phyloP scores from a whole-genome alignment of 2,797 vertebrate species.

The Myotis findleyi region DNA sequence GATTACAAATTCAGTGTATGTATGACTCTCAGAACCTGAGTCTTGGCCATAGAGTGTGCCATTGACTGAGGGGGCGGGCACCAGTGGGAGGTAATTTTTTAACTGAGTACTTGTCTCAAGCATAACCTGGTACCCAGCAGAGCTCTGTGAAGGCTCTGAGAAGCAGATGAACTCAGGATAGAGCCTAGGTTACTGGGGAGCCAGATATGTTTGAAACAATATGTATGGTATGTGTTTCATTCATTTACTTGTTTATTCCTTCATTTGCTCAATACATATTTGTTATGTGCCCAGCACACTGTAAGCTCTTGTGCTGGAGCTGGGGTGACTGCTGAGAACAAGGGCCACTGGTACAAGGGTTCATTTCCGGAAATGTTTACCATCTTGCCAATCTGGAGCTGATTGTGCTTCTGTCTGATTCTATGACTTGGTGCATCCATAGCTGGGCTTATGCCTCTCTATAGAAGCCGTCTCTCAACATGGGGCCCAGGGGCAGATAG shows the following conservation, averaged over 20 bases:
- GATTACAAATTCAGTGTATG: constrained; percentile 82
- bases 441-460: background rate
- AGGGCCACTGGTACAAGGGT: background rate
- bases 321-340: background rate
- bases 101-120: background rate
- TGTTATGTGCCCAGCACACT: background rate
- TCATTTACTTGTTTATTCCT: background rate
- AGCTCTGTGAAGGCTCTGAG: background rate
- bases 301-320: too few relatives aligned
- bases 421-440: background rate
- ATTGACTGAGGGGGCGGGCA: constrained; percentile 27
- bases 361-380: background rate
- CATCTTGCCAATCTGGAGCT: background rate
- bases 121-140: background rate
- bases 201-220: background rate
- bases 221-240: background rate
- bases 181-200: background rate
- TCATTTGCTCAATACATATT: background rate
- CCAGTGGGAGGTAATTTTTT: background rate
- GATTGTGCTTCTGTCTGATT: background rate
- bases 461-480: background rate
- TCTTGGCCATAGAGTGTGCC: constrained; percentile 66
- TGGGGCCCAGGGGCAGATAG: accelerated
- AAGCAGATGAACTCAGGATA: background rate
- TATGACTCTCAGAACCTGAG: constrained; percentile 75